phyloP scores from a whole-genome alignment of 2,888 invertebrate species.

The Mellilla xanthometata region DNA sequence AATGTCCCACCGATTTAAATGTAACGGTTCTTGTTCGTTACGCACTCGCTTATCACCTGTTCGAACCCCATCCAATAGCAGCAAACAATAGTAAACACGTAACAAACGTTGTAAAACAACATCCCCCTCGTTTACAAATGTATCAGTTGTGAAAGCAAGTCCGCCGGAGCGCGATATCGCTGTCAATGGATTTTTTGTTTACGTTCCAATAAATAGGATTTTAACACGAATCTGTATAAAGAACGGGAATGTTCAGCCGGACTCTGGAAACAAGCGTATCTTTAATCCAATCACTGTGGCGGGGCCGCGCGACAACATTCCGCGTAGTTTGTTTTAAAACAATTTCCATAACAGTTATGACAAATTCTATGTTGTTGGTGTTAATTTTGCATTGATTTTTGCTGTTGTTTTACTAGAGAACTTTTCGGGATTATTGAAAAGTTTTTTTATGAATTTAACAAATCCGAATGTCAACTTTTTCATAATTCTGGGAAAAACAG shows the following conservation, averaged over 20 bases:
- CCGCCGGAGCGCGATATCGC: conserved; percentile 6
- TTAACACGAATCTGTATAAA: conserved; percentile 16
- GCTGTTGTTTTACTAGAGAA: no score
- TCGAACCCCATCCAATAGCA: no score
- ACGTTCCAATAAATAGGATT: conserved; percentile 20
- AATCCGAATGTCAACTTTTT: no score
- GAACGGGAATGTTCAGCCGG: conserved; percentile 9
- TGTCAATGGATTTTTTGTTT: conserved; percentile 16
- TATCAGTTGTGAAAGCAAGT: conserved; percentile 4
- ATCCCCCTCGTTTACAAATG: conserved; percentile 1
- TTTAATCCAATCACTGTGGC: conserved; percentile 21
- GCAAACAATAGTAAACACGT: neutral
- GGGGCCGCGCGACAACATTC: neutral
- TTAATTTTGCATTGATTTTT: no score
- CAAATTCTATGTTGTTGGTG: no score
- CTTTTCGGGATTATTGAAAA: no score
- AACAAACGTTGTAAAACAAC: conserved; percentile 4
- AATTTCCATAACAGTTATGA: neutral
- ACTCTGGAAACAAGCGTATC: conserved; percentile 17
- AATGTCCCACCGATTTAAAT: no score
- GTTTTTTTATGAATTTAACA: no score
- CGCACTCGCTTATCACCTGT: no score
- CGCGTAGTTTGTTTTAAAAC: conserved; percentile 5
- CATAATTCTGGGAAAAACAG: no score
- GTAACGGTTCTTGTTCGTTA: no score